phyloP scores from a whole-genome alignment of 1,140 invertebrate genomes.

The Camponotus floridanus region DNA sequence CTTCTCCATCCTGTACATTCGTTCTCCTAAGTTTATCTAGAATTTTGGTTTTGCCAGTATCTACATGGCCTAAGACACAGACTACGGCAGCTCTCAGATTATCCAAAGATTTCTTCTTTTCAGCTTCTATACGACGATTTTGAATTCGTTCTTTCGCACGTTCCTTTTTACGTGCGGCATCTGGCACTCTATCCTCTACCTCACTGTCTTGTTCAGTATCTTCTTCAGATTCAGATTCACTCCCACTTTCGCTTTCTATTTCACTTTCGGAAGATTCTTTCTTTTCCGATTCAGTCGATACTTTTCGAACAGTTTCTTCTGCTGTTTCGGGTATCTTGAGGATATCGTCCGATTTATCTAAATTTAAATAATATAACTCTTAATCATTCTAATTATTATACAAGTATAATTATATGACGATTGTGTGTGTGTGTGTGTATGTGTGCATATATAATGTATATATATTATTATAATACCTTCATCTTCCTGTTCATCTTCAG shows the following conservation, averaged over 20 bases:
- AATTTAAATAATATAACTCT: constrained; percentile 9
- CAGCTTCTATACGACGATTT: constrained; percentile 93
- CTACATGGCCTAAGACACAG: constrained; percentile 99
- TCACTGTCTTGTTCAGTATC: constrained; percentile 85
- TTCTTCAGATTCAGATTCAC: constrained; percentile 86
- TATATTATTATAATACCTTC: constrained; percentile 70
- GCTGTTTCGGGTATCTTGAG: constrained; percentile 63
- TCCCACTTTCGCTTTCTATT: constrained; percentile 86
- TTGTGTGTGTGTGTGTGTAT: not conserved
- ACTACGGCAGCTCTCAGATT: constrained; percentile 97
- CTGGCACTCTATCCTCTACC: constrained; percentile 87
- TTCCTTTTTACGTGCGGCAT: constrained; percentile 89
- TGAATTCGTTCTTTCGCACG: constrained; percentile 90
- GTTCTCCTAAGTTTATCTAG: constrained; percentile 98
- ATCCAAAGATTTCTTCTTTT: constrained; percentile 93
- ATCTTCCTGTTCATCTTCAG: constrained; percentile 89
- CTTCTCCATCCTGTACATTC: constrained; percentile 99
- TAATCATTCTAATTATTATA: constrained; percentile 8
- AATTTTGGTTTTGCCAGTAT: constrained; percentile 99
- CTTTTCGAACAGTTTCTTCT: not conserved
- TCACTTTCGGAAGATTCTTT: constrained; percentile 87
- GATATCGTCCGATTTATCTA: constrained; percentile 83
- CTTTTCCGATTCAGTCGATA: constrained; percentile 77
- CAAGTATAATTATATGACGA: not conserved
- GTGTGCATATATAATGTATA: not conserved